Conservation (phyloP, 2,888 invertebrate species). For the Cantharis lateralis region DNA sequence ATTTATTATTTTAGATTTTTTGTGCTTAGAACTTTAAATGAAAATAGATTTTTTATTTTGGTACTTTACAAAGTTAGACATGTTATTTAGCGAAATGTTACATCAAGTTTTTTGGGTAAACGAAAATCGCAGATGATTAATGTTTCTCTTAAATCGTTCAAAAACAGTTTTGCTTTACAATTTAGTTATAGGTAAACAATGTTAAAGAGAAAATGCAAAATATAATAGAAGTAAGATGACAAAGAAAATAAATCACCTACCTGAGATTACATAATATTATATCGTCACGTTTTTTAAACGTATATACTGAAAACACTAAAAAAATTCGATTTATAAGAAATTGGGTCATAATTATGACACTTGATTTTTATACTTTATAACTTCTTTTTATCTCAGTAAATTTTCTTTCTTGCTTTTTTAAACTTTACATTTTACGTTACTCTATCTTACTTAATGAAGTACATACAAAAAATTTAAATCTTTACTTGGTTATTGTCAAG, state of each 20-base stretch:
- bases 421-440: background rate
- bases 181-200: background rate
- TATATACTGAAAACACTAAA: background rate
- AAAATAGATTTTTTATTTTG: background rate
- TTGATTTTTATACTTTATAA: background rate
- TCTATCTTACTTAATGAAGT: background rate
- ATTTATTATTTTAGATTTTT: background rate
- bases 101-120: background rate
- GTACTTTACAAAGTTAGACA: background rate
- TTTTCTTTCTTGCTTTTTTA: background rate
- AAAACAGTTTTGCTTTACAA: background rate
- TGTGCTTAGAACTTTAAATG: background rate
- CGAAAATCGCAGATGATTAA: background rate
- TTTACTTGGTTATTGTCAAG: background rate
- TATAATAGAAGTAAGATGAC: background rate
- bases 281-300: background rate
- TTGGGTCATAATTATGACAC: background rate
- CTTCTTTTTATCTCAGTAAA: background rate
- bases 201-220: background rate
- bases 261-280: background rate
- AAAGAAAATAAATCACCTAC: background rate
- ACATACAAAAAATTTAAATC: background rate
- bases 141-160: background rate
- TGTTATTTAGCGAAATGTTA: background rate
- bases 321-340: background rate